Conservation (phyloP, 2,888 invertebrate species). For the Caenorhabditis sinica region DNA sequence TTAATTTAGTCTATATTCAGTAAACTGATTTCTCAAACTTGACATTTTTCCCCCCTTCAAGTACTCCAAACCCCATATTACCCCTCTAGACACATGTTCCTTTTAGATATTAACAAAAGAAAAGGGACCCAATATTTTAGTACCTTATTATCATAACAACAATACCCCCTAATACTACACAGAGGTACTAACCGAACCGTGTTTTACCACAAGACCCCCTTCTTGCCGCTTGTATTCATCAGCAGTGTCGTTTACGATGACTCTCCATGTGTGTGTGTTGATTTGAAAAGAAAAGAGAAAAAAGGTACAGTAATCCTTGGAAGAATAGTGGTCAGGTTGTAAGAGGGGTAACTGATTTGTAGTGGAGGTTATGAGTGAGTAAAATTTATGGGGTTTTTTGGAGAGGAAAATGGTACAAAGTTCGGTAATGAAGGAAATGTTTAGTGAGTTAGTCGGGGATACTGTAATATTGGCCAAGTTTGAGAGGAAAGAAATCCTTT, state of each 20-base stretch:
- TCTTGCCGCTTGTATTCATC: constrained; percentile 1
- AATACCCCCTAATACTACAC: background rate
- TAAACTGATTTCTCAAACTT: too few relatives aligned
- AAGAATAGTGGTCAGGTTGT: background rate
- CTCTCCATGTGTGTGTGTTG: background rate
- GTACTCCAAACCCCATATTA: too few relatives aligned
- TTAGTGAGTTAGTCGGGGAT: too few relatives aligned
- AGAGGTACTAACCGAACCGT: constrained; percentile 46
- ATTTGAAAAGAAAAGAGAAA: constrained; percentile 12
- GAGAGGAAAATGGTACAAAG: too few relatives aligned
- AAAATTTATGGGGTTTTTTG: too few relatives aligned
- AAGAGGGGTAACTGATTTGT: too few relatives aligned
- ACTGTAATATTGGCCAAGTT: too few relatives aligned
- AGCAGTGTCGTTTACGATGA: constrained; percentile 43
- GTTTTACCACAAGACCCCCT: constrained; percentile 53
- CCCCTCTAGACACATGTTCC: background rate
- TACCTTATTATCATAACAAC: constrained; percentile 63
- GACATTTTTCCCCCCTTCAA: too few relatives aligned
- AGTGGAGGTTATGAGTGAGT: background rate
- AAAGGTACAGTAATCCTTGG: constrained; percentile 20
- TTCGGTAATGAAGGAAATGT: too few relatives aligned
- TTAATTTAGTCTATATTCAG: too few relatives aligned
- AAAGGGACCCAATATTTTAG: constrained; percentile 1
- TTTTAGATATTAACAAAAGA: background rate
- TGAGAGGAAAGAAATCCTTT: too few relatives aligned